Evolutionary conservation across 2,888 invertebrate species (phyloP), one percentile per base, ranked within the genome.

Genomic region (Muschampia plurimacula): DNA sequence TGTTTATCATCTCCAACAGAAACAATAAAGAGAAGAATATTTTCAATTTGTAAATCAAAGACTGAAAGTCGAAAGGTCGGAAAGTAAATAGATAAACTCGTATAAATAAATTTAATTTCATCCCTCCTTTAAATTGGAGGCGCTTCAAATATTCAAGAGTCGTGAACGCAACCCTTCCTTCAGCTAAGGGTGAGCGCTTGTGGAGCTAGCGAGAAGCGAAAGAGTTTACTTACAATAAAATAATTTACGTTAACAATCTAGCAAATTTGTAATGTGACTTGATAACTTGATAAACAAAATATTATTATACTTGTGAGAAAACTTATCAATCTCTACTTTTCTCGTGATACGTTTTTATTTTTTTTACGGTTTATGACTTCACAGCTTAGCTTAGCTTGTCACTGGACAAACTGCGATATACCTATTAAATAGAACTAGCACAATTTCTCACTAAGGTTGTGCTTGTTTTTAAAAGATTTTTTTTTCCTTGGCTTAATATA

Each of bases 41-140:
- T 7, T n/a, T 46, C 36, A 68, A 65, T 44, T 44, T 39, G n/a
- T 3, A 46, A 74, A 70, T 74, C 63, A 70, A 46, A 75, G 76
- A 75, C 46, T 65, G 64, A 75, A 80, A 82, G 81, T 81, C 22
- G 22, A 82, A 77, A 84, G 81, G 87, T 86, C 83, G 81, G 79
- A 84, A 69, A 83, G 87, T 90, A 90, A 91, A 89, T 89, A 91
- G 89, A 91, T 91, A 90, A 91, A 90, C 80, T 86, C 85, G 87
- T 86, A 88, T 92, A 91, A 92, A 93, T 92, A 92, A 91, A 93
- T 94, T 94, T 93, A 92, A 93, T 93, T 93, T 92, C 84, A 89
- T 86, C 86, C 90, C 89, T 87, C 87, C 86, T 87, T 86, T 88
- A 92, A 92, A 92, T 92, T 93, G 91, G 87, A 89, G 90, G 84